Evolutionary conservation across 2,797 vertebrate genomes (phyloP).

Genomic region (Anisognathus igniventris): DNA sequence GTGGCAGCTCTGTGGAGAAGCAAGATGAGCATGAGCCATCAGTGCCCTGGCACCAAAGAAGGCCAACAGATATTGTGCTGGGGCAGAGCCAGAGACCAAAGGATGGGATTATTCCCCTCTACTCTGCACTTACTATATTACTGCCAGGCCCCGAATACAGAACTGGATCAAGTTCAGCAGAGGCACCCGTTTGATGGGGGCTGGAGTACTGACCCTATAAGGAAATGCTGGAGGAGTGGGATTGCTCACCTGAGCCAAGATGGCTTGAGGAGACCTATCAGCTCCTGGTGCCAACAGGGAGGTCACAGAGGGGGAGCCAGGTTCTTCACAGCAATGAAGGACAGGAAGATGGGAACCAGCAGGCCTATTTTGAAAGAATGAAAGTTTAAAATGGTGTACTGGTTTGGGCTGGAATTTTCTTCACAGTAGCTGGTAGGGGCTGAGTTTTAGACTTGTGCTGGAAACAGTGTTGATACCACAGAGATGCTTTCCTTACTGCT

Average conservation of each 20-base stretch:
- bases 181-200: background rate
- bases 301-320: fast-evolving
- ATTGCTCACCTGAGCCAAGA: background rate
- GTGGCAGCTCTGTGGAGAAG: background rate
- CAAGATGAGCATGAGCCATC: background rate
- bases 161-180: background rate
- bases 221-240: background rate
- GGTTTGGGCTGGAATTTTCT: background rate
- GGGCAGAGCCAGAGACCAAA: background rate
- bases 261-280: background rate
- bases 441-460: background rate
- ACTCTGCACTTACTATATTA: background rate
- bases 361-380: background rate
- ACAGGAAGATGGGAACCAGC: background rate
- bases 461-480: background rate
- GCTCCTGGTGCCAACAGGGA: background rate
- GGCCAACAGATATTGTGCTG: background rate
- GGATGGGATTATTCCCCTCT: background rate
- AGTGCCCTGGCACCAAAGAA: background rate
- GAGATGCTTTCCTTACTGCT: background rate
- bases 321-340: background rate
- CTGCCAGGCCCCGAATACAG: background rate
- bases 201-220: background rate
- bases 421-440: background rate
- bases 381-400: background rate